These are phyloP conservation scores for Pseudomyrmex dendroicus DNA, from an alignment of 1,140 invertebrate species.

Conservation along the genomic window DNA sequence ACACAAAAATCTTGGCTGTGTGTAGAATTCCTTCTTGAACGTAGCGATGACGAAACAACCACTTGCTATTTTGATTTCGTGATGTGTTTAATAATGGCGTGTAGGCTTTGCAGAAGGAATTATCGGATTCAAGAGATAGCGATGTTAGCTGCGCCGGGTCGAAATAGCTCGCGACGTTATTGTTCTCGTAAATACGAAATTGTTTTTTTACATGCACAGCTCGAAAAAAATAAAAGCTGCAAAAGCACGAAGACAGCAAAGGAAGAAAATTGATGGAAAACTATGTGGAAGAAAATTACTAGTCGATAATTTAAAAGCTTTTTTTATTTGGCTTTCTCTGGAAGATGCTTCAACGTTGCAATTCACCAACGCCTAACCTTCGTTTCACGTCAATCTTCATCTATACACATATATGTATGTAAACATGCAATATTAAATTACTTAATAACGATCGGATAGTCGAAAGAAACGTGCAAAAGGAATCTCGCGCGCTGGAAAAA, in stretches of 20 bases:
- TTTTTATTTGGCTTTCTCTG: slow-evolving; percentile 1
- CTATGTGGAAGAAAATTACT: neutral
- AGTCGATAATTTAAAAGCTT: neutral
- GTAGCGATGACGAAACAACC: neutral
- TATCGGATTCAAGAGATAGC: neutral
- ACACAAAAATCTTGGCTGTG: neutral
- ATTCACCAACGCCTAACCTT: neutral
- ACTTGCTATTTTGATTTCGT: neutral
- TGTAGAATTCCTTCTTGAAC: neutral
- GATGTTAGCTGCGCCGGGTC: neutral
- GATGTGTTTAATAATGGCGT: neutral
- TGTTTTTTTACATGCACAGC: slow-evolving; percentile 29
- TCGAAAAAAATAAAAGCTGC: neutral
- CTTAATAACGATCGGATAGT: slow-evolving; percentile 32
- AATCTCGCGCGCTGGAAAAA: slow-evolving; percentile 20
- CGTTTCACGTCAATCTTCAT: neutral
- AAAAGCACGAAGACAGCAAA: neutral
- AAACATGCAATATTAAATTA: slow-evolving; percentile 27
- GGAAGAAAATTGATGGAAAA: neutral
- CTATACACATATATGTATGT: too few species aligned
- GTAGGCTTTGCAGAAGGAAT: neutral
- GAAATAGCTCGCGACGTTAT: slow-evolving; percentile 5
- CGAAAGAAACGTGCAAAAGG: slow-evolving; percentile 14
- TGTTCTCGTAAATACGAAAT: slow-evolving; percentile 24
- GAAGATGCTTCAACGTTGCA: neutral